Base-by-base conservation (phyloP, 2,113 vertebrate species). In the Caracal caracal region DNA sequence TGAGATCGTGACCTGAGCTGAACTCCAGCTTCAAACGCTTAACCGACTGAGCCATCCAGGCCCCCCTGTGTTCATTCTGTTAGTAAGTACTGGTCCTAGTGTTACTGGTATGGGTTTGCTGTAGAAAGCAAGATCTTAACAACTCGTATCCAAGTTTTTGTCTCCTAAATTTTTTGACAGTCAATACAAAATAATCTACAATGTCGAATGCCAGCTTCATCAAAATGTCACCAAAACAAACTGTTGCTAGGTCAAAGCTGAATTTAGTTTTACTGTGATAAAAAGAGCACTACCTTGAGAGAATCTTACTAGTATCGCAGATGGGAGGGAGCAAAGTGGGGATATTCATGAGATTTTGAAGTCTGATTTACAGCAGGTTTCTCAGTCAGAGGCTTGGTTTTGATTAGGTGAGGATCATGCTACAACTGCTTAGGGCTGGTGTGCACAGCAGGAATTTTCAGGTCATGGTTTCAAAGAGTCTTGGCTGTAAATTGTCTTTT, bases 401-500 rank as follows among this genome's bases (percentile, higher is more conserved):
- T 37, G 4, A 82, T 0, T 83, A 49, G 24, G 2, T 59, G 16
- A 88, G 65, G 47, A 73, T 43, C 51, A 71, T 73, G 43, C 40
- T 13, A 75, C 30, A 88, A 47, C 82, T 65, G 24, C 63, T 53
- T 92, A 65, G 22, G 40, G n/a, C 5, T 75, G 4, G 30, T 88
- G 19, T 83, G 8, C 17, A 15, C 33, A 93, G 33, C 26, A 56
- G 49, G 10, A 49, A 76, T 49, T 88, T 75, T 56, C 47, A 33
- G 26, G 75, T 43, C 24, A 51, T 26, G 20, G 11, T 82, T 95
- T 75, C 59, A 73, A 40, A 88, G 35, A 73, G 20, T 16, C 8
- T 93, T 79, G 22, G 35, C 22, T 94, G 6, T 89, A 82, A 59
- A n/a, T 40, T 53, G 33, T 75, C 86, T 35, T 93, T 87, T 92